A percentile compares a stretch with the other conserved stretches of the same genome.
Evolutionary conservation across 2,888 invertebrate genomes (phyloP).

Genomic region (Stenoptilia bipunctidactyla): DNA sequence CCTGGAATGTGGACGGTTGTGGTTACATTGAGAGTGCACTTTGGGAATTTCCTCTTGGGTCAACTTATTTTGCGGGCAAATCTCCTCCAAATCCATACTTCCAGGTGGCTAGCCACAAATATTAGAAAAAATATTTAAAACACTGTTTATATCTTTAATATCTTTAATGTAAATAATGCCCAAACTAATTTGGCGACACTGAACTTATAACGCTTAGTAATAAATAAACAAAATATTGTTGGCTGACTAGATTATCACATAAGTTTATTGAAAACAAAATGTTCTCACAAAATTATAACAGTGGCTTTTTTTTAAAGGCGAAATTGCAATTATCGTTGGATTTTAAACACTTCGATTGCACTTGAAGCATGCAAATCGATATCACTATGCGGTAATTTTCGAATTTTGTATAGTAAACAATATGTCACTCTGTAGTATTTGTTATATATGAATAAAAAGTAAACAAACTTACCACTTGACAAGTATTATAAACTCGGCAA

Average conservation of each 20-base stretch:
- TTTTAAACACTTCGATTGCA: conserved; percentile 27
- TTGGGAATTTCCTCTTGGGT: conserved; percentile 45
- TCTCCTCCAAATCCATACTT: conserved; percentile 49
- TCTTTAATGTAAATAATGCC: neutral
- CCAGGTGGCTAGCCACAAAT: conserved; percentile 17
- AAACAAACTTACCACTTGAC: conserved; percentile 37
- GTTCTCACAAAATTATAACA: too few relatives aligned
- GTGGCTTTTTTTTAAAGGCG: too few relatives aligned
- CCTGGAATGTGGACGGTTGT: conserved; percentile 54
- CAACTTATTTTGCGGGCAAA: conserved; percentile 33
- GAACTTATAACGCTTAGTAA: too few relatives aligned
- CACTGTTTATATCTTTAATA: neutral
- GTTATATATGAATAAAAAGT: neutral
- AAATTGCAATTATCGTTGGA: too few relatives aligned
- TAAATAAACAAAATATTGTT: too few relatives aligned
- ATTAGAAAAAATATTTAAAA: too few relatives aligned
- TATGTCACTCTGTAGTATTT: neutral
- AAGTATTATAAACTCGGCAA: neutral
- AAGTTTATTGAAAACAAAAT: too few relatives aligned
- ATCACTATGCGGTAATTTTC: conserved; percentile 40
- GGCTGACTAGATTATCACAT: too few relatives aligned
- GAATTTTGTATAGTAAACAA: neutral
- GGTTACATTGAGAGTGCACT: conserved; percentile 50
- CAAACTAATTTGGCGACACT: too few relatives aligned
- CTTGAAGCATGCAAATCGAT: conserved; percentile 30